Evolutionary conservation across 2,113 vertebrate genomes (phyloP), one percentile per base, ranked within the genome.

Genomic region (Melozone crissalis): DNA sequence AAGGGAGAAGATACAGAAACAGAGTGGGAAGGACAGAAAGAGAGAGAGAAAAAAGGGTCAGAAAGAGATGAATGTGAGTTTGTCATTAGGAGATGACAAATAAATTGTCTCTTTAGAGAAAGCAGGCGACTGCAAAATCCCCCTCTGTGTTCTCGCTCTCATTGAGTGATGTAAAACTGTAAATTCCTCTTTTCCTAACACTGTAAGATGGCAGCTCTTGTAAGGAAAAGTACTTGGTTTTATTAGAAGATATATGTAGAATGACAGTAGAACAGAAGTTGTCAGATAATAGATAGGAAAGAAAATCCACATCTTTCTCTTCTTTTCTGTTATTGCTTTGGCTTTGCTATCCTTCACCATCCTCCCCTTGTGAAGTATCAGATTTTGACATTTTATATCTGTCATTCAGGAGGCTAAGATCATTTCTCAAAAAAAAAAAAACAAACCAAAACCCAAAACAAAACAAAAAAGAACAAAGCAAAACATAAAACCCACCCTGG

Each of bases 61-160:
- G 33, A 46, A 66, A 67, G 54, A 84, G 41, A 83, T 19, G n/a
- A 76, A 43, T 28, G 33, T 17, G 52, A 75, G 9, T 74, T 62
- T 90, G 57, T 35, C 51, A 59, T 67, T 66, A 28, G 30, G 65
- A 67, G 59, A 88, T 52, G 90, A 84, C 49, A 90, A 96, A 96
- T 66, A 86, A 46, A 90, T 76, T 63, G 21, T 72, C 47, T 95
- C 61, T 87, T 81, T 24, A 54, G 75, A 79, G 41, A 46, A 80
- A 61, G 9, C 1, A 51, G 35, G n/a, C 43, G 51, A 59, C 80
- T 76, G 59, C 26, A 15, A 17, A 86, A 61, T 66, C 41, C 90
- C n/a, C 6, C 5, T 84, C 23, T 61, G 52, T 84, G 72, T 4
- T 90, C 78, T 89, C n/a, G 72, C 54, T 30, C 63, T 87, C 77